Percentiles rank a stretch among this genome's conserved stretches.
Conservation (phyloP, 2,888 invertebrate genomes). For the Catonia carolina region DNA sequence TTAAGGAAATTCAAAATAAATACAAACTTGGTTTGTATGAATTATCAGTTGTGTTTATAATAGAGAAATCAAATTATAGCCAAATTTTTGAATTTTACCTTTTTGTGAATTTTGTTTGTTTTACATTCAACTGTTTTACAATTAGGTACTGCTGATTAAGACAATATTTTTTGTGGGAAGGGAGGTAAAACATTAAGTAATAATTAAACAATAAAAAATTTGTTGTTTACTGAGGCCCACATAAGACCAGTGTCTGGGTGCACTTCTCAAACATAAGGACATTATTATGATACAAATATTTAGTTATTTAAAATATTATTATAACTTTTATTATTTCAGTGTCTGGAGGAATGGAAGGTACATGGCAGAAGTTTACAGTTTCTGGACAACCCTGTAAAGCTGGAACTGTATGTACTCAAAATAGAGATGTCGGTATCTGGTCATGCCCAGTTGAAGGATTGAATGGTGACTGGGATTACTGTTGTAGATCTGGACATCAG, state of each 20-base stretch:
- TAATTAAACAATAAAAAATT: no score
- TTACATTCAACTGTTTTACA: no score
- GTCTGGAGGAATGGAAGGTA: conserved; percentile 36
- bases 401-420: conserved; percentile 64
- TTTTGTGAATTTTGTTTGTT: not conserved
- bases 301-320: no score
- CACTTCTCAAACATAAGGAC: no score
- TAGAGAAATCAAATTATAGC: not conserved
- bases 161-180: no score
- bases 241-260: no score
- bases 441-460: conserved; percentile 69
- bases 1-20: no score
- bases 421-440: conserved; percentile 72
- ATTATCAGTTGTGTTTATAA: not conserved
- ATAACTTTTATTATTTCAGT: not conserved
- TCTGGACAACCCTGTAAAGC: conserved; percentile 70
- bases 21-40: no score
- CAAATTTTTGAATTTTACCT: not conserved
- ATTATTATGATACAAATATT: no score
- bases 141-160: no score
- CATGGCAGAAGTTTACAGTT: conserved; percentile 72
- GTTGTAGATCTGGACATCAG: conserved; percentile 72
- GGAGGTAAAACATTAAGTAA: no score
- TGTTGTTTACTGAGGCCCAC: no score
- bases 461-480: conserved; percentile 71